phyloP scores from a whole-genome alignment of 2,113 vertebrate species.

The Pavo muticus region DNA sequence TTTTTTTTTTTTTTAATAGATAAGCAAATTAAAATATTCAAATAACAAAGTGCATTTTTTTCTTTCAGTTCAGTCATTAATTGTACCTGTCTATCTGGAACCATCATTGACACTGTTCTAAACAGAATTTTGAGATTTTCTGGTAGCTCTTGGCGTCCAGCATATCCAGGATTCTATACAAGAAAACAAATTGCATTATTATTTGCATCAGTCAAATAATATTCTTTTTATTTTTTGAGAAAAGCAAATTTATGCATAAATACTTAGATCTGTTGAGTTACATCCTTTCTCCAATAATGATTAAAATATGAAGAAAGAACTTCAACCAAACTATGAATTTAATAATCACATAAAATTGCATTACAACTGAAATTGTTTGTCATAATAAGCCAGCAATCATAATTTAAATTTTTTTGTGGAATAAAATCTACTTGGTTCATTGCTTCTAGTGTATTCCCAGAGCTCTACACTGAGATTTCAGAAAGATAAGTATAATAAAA shows the following conservation, averaged over 20 bases:
- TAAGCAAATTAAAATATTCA: not conserved
- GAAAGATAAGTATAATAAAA: not conserved
- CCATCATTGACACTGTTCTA: slow-evolving; percentile 91
- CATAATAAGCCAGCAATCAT: not conserved
- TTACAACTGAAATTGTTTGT: not conserved
- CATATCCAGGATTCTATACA: slow-evolving; percentile 90
- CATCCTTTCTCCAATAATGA: not conserved
- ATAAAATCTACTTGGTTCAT: not conserved
- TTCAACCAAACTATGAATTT: not conserved
- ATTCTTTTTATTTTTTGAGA: not conserved
- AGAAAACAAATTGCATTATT: not conserved
- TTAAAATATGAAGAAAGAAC: not conserved
- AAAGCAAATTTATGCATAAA: not conserved
- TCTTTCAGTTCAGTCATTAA: not conserved
- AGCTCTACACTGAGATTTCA: not conserved
- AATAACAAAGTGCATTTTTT: not conserved
- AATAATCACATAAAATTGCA: not conserved
- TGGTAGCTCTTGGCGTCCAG: slow-evolving; percentile 90
- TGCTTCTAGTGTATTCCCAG: not conserved
- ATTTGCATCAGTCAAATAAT: not conserved
- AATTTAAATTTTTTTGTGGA: not conserved
- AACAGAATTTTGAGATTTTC: slow-evolving; percentile 92
- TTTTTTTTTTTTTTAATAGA: not conserved
- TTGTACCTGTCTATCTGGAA: slow-evolving; percentile 88
- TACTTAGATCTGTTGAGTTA: not conserved